Percentiles rank a stretch among this genome's conserved stretches.
These are phyloP conservation scores for Hirtodrosophila cameraria DNA, from an alignment of 2,888 invertebrate genomes.

Conservation along the genomic window DNA sequence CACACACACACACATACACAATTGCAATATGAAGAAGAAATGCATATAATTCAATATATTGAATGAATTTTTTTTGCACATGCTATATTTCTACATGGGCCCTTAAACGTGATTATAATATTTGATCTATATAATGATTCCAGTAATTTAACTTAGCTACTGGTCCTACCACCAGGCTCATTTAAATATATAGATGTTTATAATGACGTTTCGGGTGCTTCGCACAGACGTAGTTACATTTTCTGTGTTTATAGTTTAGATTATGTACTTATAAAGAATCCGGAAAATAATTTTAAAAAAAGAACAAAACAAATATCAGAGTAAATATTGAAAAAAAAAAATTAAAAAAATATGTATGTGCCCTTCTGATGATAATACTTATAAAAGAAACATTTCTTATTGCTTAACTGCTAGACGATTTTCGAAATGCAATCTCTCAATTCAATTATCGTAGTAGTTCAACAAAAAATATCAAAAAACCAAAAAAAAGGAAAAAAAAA, in stretches of 20 bases:
- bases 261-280: conserved; percentile 42
- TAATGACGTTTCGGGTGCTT: conserved; percentile 20
- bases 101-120: conserved; percentile 25
- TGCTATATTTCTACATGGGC: conserved; percentile 4
- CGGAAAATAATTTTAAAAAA: too few relatives aligned
- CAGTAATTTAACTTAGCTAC: conserved; percentile 6
- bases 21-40: background rate
- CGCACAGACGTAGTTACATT: conserved; percentile 17
- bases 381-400: conserved; percentile 30
- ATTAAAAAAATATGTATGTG: conserved; percentile 41
- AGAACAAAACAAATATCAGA: background rate
- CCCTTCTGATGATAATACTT: conserved; percentile 50
- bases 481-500: background rate
- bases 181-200: background rate
- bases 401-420: conserved; percentile 41
- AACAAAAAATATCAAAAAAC: conserved; percentile 10
- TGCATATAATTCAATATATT: conserved; percentile 14
- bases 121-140: conserved; percentile 6
- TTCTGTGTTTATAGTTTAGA: conserved; percentile 23
- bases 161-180: background rate
- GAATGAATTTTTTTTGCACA: conserved; percentile 12
- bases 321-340: background rate
- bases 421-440: conserved; percentile 39
- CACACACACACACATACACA: background rate
- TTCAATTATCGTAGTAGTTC: conserved; percentile 49